A percentile compares a stretch with the other conserved stretches of the same genome.
Conservation (phyloP, 2,888 invertebrate genomes). For the Apamea sordens region DNA sequence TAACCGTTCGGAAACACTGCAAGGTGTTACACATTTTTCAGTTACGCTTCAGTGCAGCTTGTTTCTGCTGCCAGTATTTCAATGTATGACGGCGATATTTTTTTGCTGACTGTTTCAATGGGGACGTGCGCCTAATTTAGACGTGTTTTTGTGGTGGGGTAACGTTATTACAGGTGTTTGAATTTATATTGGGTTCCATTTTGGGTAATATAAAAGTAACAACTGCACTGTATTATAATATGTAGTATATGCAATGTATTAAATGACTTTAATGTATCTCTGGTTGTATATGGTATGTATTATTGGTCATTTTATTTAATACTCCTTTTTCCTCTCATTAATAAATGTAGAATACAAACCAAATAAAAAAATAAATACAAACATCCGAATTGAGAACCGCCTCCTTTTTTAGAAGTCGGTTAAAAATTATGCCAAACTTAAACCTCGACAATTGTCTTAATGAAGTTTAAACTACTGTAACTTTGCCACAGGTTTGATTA, state of each 20-base stretch:
- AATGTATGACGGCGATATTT: conserved; percentile 78
- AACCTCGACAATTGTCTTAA: background rate
- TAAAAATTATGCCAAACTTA: background rate
- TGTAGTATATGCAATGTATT: background rate
- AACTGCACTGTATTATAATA: background rate
- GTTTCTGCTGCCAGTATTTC: conserved; percentile 76
- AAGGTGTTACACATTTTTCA: conserved; percentile 86
- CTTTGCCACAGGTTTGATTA: background rate
- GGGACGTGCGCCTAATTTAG: conserved; percentile 61
- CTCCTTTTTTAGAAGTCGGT: too few relatives aligned
- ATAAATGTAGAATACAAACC: background rate
- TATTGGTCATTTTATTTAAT: background rate
- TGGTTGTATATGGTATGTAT: too few relatives aligned
- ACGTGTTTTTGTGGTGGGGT: conserved; percentile 37
- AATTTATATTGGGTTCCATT: background rate
- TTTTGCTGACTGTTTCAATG: conserved; percentile 73
- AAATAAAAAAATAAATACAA: too few relatives aligned
- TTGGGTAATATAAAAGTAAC: background rate
- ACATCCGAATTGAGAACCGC: too few relatives aligned
- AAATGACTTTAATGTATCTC: background rate
- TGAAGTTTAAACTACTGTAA: background rate
- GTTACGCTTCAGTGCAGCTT: conserved; percentile 79
- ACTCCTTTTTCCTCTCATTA: background rate
- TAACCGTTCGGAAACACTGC: conserved; percentile 78
- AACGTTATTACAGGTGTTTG: conserved; percentile 5